Percentiles rank a stretch among this genome's conserved stretches.
Evolutionary conservation across 2,888 invertebrate genomes (phyloP).

Genomic region (Operophtera brumata): DNA sequence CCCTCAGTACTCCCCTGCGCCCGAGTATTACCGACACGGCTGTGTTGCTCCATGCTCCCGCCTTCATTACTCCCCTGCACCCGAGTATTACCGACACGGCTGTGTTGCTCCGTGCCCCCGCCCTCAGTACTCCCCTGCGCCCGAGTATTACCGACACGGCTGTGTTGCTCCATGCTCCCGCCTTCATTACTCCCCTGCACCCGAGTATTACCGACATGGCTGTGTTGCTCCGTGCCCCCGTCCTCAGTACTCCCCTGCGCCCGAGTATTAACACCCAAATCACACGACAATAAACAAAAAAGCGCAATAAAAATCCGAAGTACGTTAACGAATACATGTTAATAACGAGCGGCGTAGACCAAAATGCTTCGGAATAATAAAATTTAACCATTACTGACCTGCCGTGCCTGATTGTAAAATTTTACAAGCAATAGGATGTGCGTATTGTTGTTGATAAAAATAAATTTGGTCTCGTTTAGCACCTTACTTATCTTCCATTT

Average conservation of each 20-base stretch:
- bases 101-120: too few relatives aligned
- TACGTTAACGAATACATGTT: conserved; percentile 39
- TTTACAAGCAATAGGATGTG: conserved; percentile 35
- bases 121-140: too few relatives aligned
- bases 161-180: too few relatives aligned
- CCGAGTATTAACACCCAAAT: conserved; percentile 30
- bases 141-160: too few relatives aligned
- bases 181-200: too few relatives aligned
- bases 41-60: too few relatives aligned
- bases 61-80: too few relatives aligned
- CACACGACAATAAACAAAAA: conserved; percentile 37
- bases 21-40: too few relatives aligned
- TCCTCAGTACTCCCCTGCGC: conserved; percentile 23
- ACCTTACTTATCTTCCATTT: not conserved
- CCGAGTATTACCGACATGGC: too few relatives aligned
- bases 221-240: too few relatives aligned
- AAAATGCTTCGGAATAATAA: conserved; percentile 35
- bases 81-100: too few relatives aligned
- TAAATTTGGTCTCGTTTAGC: conserved; percentile 11
- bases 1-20: too few relatives aligned
- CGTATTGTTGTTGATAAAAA: conserved; percentile 12
- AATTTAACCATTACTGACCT: conserved; percentile 34
- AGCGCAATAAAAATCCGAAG: conserved; percentile 43
- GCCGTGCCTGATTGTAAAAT: conserved; percentile 48
- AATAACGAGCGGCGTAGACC: conserved; percentile 32